Base-by-base conservation (phyloP, 2,113 vertebrate genomes). In the Argyrosomus japonicus region DNA sequence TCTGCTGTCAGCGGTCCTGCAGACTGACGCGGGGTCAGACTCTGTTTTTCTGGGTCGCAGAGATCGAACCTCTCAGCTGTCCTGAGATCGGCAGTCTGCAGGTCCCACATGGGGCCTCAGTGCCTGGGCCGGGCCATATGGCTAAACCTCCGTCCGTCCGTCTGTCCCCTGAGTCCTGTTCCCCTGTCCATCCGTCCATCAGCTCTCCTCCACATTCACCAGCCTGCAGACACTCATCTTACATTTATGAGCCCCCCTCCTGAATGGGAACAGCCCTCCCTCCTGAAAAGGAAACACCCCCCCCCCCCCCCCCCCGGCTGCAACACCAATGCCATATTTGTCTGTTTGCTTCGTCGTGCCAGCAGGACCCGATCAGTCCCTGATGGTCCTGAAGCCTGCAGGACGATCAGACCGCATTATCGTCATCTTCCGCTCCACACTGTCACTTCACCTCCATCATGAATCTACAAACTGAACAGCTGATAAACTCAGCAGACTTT, bases 81-180 rank as follows among this genome's bases (percentile, higher is more conserved):
- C 23, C 79, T 60, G 75, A 86, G 64, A 58, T 86, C 84, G 82
- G 79, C 79, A 65, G 69, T 75, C 80, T 62, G 79, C 13, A 40
- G 71, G 57, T 79, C 75, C 60, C 45, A 12, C 80, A 68, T 68
- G 63, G 62, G 36, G 65, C 25, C 2, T n/a, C 69, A 75, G 71
- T 40, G 70, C 69, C 79, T 3, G 10, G 25, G 25, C 32, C 0
- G 0, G 27, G 65, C 76, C 80, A 76, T 87, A 47, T 83, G 80
- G 76, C 70, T 79, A 79, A 87, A 75, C 53, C 67, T 25, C 27
- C 0, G 6, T 79, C 85, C 80, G 65, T 40, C 2, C 53, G 54
- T 21, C 27, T 1, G 6, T 79, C 85, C 76, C 71, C 48, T 3
- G 80, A 79, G 85, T 23, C 58, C 65, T 2, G 43, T 5, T 82